Percentiles rank a stretch among this genome's conserved stretches.
phyloP scores from a whole-genome alignment of 2,113 vertebrate species.

The Gymnobelideus leadbeateri region DNA sequence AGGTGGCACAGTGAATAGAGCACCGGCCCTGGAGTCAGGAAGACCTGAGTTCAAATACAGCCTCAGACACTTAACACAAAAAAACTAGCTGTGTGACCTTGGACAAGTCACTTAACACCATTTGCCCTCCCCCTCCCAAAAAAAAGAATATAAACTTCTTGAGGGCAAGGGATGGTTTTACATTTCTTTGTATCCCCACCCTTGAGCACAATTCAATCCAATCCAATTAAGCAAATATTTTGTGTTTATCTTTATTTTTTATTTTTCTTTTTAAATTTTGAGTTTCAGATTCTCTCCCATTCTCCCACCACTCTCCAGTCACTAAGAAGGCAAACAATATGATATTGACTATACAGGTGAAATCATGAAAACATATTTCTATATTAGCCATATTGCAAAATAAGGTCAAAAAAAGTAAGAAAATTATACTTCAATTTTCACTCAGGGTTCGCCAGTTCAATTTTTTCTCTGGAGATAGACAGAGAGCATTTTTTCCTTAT shows the following conservation, averaged over 20 bases:
- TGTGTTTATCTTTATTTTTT: not conserved
- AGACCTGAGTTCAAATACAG: no score
- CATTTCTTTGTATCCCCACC: not conserved
- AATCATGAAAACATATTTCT: not conserved
- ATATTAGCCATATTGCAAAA: not conserved
- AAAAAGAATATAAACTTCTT: no score
- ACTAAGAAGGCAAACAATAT: not conserved
- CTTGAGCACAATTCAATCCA: not conserved
- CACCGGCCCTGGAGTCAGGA: no score
- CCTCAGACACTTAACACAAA: no score
- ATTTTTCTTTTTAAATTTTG: not conserved
- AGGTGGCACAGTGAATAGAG: no score
- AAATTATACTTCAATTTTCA: not conserved
- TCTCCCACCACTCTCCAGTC: not conserved
- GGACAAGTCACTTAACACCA: no score
- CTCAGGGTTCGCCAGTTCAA: not conserved
- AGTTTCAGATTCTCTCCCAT: not conserved
- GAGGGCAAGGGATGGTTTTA: not conserved
- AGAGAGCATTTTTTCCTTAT: not conserved
- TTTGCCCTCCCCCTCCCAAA: no score
- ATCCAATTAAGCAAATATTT: not conserved
- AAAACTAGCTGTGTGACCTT: no score
- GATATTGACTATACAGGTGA: not conserved
- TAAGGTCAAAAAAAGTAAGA: not conserved
- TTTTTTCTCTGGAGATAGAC: not conserved